Percentiles rank a stretch among this genome's conserved stretches.
Conservation (phyloP, 2,797 vertebrate genomes). For the Cuniculus paca region DNA sequence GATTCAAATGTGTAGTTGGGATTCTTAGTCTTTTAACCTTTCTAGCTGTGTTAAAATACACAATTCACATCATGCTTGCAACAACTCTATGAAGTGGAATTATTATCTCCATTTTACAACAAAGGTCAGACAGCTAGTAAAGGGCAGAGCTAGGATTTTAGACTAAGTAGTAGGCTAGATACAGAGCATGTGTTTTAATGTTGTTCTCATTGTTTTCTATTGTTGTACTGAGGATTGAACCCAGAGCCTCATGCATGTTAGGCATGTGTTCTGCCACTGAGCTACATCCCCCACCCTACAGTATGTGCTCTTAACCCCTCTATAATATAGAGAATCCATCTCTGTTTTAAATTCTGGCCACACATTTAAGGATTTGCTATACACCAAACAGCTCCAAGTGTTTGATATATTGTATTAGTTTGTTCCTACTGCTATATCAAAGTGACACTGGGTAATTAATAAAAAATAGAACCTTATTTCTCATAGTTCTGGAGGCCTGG, state of each 20-base stretch:
- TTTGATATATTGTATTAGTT: neutral
- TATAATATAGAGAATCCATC: neutral
- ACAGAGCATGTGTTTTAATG: neutral
- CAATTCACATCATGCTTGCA: neutral
- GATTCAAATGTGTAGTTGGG: neutral
- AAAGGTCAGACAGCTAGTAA: conserved; percentile 32
- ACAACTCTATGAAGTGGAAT: neutral
- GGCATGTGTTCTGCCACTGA: neutral
- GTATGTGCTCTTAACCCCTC: neutral
- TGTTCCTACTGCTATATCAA: neutral
- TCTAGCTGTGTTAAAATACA: neutral
- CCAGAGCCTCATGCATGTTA: neutral
- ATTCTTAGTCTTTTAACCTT: neutral
- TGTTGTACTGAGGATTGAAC: neutral
- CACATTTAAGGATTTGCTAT: neutral
- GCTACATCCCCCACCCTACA: neutral
- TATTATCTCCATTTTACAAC: neutral
- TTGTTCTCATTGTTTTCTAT: neutral
- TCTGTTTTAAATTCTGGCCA: neutral
- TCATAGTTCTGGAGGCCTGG: neutral
- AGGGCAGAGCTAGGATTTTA: neutral
- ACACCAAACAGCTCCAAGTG: neutral
- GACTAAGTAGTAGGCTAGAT: neutral
- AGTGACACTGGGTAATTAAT: neutral
- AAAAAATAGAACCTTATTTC: neutral